Evolutionary conservation across 30 jellyfish, hydroid and myxozoan genomes (phyloP), one percentile per base, ranked within the genome.

Genomic region (Aurelia sp.): DNA sequence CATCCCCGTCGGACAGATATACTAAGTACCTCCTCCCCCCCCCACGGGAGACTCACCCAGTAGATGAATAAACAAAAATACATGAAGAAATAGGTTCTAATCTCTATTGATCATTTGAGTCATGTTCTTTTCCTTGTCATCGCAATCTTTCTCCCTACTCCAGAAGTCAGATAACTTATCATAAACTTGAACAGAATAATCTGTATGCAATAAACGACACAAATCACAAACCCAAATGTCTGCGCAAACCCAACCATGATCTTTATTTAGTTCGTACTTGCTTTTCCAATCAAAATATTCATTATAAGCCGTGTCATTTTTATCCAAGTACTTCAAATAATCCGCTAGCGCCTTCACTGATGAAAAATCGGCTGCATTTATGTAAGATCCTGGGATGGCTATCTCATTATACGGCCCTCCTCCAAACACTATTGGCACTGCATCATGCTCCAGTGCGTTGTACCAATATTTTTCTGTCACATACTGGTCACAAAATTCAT

Each of bases 401-500:
- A 9, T 48, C 41, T 65, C 40, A 13, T 74, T 52, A 69, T 87
- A 87, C 1, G 85, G 86, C 15, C 86, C 96, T 17, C 75, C 96
- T 2, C 96, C 96, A 78, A 87, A 57, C 7, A 87, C 96, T 66
- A 87, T 74, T 15, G 96, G 96, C 33, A 87, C 87, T 37, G 74
- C 8, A 7, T 75, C 88, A 20, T 53, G 64, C 23, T 87, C 96
- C 30, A 87, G 58, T 40, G 89, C 90, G 9, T 68, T 41, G 73
- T 78, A 58, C 96, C 96, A 87, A 66, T 87, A 87, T 62, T 87
- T 87, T 69, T 87, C 96, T 30, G 91, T 87, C 72, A 87, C 87
- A 82, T 87, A 86, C 30, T 86, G 66, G 71, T 86, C 75, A 74
- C 95, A 86, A 44, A 86, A 86, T 22, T 53, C 60, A 76, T 76